Conservation (phyloP, 2,797 vertebrate genomes). For the Sebastes elongatus region DNA sequence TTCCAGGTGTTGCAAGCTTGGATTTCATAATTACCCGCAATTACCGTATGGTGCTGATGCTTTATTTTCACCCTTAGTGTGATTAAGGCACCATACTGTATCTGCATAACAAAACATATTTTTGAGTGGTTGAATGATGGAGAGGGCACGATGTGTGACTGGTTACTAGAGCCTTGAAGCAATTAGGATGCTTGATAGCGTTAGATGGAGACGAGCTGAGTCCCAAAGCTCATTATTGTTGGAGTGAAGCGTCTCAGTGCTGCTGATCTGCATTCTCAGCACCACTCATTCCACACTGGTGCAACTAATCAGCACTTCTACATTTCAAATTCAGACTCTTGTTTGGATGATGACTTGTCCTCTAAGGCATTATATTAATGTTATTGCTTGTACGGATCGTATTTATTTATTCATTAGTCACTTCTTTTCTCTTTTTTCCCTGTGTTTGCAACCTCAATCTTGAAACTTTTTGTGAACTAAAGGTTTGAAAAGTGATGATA, state of each 20-base stretch:
- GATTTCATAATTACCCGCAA: background rate
- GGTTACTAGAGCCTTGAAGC: conserved; percentile 1
- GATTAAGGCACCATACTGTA: background rate
- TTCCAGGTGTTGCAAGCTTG: background rate
- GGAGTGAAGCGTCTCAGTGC: conserved; percentile 25
- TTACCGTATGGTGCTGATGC: background rate
- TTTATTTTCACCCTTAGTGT: background rate
- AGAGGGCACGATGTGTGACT: background rate
- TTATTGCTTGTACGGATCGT: conserved; percentile 18
- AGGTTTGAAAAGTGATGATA: background rate
- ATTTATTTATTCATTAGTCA: conserved; percentile 37
- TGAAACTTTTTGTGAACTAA: background rate
- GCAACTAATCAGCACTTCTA: conserved; percentile 46
- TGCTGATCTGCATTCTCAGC: conserved; percentile 44
- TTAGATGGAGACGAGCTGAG: conserved; percentile 6
- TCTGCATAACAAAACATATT: background rate
- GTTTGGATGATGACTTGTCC: conserved; percentile 47
- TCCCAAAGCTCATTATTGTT: conserved; percentile 62
- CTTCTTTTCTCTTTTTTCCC: background rate
- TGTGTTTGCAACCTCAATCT: background rate
- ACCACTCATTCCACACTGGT: background rate
- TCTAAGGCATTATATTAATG: conserved; percentile 30
- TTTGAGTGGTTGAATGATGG: background rate
- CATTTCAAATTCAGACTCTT: conserved; percentile 54
- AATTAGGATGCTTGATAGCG: conserved; percentile 11